These are phyloP conservation scores for Drosophila mettleri DNA, from an alignment of 2,888 invertebrate species.

Conservation along the genomic window DNA sequence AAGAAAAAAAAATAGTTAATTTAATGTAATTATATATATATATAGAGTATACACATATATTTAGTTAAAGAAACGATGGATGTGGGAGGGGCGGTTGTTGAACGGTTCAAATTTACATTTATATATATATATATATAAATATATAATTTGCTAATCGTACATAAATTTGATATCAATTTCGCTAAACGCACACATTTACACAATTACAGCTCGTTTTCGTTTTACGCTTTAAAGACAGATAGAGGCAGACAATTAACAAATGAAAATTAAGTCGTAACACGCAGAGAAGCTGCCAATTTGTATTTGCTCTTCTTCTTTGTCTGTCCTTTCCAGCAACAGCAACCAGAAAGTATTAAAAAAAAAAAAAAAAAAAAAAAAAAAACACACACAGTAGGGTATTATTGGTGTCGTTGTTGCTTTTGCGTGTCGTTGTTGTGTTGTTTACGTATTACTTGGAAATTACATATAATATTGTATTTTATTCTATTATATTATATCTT, in stretches of 20 bases:
- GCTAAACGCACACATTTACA: constrained; percentile 44
- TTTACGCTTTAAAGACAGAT: background rate
- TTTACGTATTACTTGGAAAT: constrained; percentile 62
- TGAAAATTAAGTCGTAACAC: constrained; percentile 13
- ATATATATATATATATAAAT: constrained; percentile 34
- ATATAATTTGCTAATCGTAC: constrained; percentile 62
- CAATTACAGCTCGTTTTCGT: constrained; percentile 3
- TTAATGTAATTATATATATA: background rate
- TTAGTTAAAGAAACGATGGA: constrained; percentile 10
- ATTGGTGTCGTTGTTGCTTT: constrained; percentile 3
- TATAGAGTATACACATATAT: constrained; percentile 18
- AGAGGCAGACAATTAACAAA: constrained; percentile 1
- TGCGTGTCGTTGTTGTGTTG: constrained; percentile 20
- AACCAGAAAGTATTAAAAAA: constrained; percentile 28
- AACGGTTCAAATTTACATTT: constrained; percentile 23
- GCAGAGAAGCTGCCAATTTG: constrained; percentile 24
- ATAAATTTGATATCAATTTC: constrained; percentile 52
- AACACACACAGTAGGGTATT: too few species aligned
- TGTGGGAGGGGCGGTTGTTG: background rate
- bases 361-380: too few species aligned
- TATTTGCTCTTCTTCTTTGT: too few species aligned
- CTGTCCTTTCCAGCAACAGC: constrained; percentile 10
- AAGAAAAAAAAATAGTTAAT: background rate
- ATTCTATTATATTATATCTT: constrained; percentile 4
- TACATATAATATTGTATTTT: background rate